A percentile compares a stretch with the other conserved stretches of the same genome.
These are phyloP conservation scores for Epicampocera succincta DNA, from an alignment of 2,888 invertebrate species.

Conservation along the genomic window DNA sequence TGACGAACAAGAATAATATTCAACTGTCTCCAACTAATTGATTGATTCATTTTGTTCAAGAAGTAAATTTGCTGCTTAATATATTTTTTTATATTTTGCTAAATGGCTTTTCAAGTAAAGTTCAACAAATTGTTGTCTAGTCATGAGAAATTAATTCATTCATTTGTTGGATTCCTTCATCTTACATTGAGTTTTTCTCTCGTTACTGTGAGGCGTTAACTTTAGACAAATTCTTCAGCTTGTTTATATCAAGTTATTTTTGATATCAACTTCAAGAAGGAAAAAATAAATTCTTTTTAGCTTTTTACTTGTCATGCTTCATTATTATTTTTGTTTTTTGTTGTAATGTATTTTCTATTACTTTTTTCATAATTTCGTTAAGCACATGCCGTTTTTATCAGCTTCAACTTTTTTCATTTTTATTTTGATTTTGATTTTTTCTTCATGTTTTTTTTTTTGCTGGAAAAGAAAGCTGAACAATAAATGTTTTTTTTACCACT, in stretches of 20 bases:
- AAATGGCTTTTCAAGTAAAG: not conserved
- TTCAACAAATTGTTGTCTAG: conserved; percentile 9
- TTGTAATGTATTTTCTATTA: not conserved
- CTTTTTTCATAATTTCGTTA: not conserved
- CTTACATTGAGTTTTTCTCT: conserved; percentile 1
- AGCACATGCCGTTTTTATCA: conserved; percentile 16
- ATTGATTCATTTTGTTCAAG: conserved; percentile 14
- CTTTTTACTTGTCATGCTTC: conserved; percentile 57
- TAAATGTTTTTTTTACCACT: conserved; percentile 31
- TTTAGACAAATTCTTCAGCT: conserved; percentile 24
- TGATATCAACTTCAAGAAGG: conserved; percentile 12
- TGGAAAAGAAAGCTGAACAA: conserved; percentile 38
- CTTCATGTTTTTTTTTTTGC: too few relatives aligned
- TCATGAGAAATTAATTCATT: not conserved
- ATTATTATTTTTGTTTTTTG: conserved; percentile 34
- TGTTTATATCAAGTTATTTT: conserved; percentile 13
- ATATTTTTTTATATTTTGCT: not conserved
- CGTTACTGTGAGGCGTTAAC: conserved; percentile 38
- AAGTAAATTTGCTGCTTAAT: not conserved
- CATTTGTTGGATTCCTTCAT: not conserved
- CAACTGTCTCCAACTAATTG: conserved; percentile 18
- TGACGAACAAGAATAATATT: conserved; percentile 10
- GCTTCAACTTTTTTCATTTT: not conserved
- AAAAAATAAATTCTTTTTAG: conserved; percentile 23
- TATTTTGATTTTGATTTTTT: not conserved